Base-by-base conservation (phyloP, 2,888 invertebrate genomes). In the Oxyteleia sp. region DNA sequence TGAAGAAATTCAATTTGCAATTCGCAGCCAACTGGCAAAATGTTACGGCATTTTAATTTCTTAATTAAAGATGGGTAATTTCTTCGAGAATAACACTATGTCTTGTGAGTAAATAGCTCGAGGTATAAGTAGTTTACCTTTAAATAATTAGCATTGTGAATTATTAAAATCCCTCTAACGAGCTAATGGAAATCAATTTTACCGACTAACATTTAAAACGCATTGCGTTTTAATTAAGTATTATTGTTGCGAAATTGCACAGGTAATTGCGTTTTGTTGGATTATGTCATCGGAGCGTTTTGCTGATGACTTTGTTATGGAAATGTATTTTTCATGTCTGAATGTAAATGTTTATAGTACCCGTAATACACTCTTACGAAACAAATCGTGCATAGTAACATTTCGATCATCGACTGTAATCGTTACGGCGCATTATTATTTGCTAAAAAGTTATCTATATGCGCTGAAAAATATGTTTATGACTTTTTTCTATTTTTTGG, bases 381-480 rank as follows among this genome's bases (percentile, higher is more conserved):
- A 68, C 43, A 68, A 55, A 68, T 68, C 68, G 55, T 45, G 15
- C 20, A 29, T 68, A 18, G 16, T n/a, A 53, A 23, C 32, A 11
- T 43, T 55, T 45, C 53, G 43, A 68, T 68, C 68, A 43, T 68
- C 45, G 43, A 32, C 43, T 20, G 13, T 43, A 38, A 55, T 68
- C 29, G 18, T 32, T 68, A 45, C 68, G 29, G 43, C 43, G 43
- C 55, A 68, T 45, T 45, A 43, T 66, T 53, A 55, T 55, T 41
- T 20, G 53, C 53, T 35, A 53, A 53, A 57, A 38, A n/a, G 38
- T 38, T 38, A 38, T 57, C 57, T 57, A 41, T 13, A 57, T 41
- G 23, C 13, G 15, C 23, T 57, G 41, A 57, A 57, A 57, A 57
- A 57, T 57, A 11, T 38, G 38, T 38, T 15, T n/a, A 0, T 4